Evolutionary conservation across 2,113 vertebrate genomes (phyloP), one percentile per base, ranked within the genome.

Genomic region (Corynorhinus townsendii): DNA sequence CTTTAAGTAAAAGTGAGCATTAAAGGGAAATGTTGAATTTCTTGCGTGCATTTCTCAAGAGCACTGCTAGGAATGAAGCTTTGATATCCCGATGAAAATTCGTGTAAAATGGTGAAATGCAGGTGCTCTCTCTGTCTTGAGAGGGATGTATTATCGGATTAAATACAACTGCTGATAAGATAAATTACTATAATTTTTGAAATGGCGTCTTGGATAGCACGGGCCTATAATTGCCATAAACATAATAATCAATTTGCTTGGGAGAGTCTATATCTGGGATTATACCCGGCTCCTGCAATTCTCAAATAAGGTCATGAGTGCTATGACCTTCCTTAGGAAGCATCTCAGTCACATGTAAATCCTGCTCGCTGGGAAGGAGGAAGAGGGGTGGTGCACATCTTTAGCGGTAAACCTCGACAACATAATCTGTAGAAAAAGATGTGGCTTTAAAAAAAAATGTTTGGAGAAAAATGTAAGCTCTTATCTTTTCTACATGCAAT

Each of bases 151-250:
- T 77, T 64, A 94, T 22, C 71, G 93, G 81, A 87, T 94, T 93
- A 92, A 95, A 90, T 93, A 73, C 33, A 96, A 77, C 24, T 95
- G 28, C 16, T 95, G 82, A 93, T 94, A 94, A 98, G 30, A 85
- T 30, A 96, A 97, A 97, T 95, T 72, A 93, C 5, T 89, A 35
- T 82, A 96, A 96, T 92, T 96, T 94, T 28, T 91, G 93, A 97
- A 96, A 96, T 64, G 94, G 80, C 43, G 82, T 26, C 75, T 92
- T 19, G 68, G 95, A 93, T 43, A 88, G 45, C 24, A 19, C 30
- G 96, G 75, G 95, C 43, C 56, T 96, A 22, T 82, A 93, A 93
- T 94, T 81, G 97, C 71, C 81, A 11, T 0, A 0, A 94, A 64
- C 59, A 30, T 73, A 0, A 0, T n/a, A 86, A 83, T 85, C 59